phyloP scores from a whole-genome alignment of 2,888 invertebrate species.

The Argyresthia goedartella region DNA sequence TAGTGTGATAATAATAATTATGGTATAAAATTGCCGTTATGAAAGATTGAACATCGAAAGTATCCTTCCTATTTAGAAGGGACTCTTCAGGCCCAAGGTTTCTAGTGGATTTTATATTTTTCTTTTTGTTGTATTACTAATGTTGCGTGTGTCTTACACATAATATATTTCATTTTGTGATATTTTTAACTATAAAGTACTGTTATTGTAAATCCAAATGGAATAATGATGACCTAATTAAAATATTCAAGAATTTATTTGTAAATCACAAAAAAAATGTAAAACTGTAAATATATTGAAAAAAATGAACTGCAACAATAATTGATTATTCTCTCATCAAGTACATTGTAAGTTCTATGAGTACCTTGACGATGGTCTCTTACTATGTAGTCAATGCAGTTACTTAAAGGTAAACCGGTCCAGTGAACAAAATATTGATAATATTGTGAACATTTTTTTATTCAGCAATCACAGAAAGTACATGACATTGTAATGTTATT shows the following conservation, averaged over 20 bases:
- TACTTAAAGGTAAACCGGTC: conserved; percentile 66
- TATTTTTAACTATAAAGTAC: conserved; percentile 73
- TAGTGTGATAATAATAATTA: conserved; percentile 69
- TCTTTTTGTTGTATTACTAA: conserved; percentile 70
- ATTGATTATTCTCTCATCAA: conserved; percentile 64
- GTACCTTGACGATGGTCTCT: conserved; percentile 59
- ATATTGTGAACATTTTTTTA: conserved; percentile 71
- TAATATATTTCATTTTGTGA: conserved; percentile 73
- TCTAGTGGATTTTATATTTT: conserved; percentile 70
- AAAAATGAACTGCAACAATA: conserved; percentile 69
- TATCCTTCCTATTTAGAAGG: conserved; percentile 72
- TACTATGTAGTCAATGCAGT: conserved; percentile 56
- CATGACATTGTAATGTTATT: conserved; percentile 73
- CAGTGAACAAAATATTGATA: conserved; percentile 70
- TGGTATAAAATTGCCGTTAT: conserved; percentile 69
- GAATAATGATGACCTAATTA: conserved; percentile 71
- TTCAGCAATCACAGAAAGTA: conserved; percentile 69
- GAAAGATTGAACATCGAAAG: conserved; percentile 70
- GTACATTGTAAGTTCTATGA: conserved; percentile 66
- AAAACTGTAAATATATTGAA: conserved; percentile 72
- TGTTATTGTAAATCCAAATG: conserved; percentile 70
- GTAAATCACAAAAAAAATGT: conserved; percentile 72
- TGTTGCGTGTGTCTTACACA: conserved; percentile 73
- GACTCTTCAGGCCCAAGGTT: conserved; percentile 68
- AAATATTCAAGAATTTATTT: conserved; percentile 71